phyloP scores from a whole-genome alignment of 2,797 vertebrate genomes.

The Pseudochromis fuscus region DNA sequence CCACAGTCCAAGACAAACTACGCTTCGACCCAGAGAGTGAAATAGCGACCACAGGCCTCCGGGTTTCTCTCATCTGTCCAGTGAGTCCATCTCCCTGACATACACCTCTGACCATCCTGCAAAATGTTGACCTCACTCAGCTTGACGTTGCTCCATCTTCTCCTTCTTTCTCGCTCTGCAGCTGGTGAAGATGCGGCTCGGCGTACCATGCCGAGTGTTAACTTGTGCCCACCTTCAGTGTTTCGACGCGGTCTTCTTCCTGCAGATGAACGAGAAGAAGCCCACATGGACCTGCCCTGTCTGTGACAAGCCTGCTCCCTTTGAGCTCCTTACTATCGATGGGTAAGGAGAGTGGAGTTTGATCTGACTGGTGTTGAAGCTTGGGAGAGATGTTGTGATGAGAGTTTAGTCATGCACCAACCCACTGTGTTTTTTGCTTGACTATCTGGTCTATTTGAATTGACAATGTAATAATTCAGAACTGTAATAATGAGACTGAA shows the following conservation, averaged over 20 bases:
- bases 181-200: constrained; percentile 98
- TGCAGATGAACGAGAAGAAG: constrained; percentile 99
- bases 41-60: constrained; percentile 96
- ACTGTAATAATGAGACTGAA: background rate
- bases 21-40: constrained; percentile 98
- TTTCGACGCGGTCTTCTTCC: constrained; percentile 98
- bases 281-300: constrained; percentile 99
- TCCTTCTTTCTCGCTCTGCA: constrained; percentile 65
- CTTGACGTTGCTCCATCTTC: background rate
- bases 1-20: constrained; percentile 95
- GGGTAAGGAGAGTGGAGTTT: constrained; percentile 83
- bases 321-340: constrained; percentile 97
- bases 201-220: constrained; percentile 95
- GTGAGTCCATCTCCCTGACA: constrained; percentile 81
- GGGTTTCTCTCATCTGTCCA: constrained; percentile 98
- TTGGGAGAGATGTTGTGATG: constrained; percentile 8
- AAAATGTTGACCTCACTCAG: background rate
- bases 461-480: background rate
- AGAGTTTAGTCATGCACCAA: constrained; percentile 25
- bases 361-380: constrained; percentile 27
- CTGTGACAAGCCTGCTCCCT: constrained; percentile 97
- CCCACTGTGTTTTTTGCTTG: constrained; percentile 4
- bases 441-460: background rate
- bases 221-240: constrained; percentile 98
- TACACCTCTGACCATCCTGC: background rate